phyloP scores from a whole-genome alignment of 2,797 vertebrate species.

The Rhincodon typus region DNA sequence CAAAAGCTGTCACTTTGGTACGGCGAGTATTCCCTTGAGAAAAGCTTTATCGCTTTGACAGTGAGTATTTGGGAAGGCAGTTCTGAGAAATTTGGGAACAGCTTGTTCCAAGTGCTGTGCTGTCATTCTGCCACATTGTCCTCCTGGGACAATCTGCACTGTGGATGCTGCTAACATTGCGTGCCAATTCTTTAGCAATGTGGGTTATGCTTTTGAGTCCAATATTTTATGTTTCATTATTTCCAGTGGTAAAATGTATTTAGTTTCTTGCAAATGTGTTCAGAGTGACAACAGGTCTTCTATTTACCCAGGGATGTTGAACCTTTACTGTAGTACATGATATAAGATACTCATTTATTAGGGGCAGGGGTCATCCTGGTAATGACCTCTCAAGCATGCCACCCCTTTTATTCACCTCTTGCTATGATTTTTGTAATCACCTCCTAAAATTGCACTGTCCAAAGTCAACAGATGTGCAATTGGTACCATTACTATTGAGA shows the following conservation, averaged over 20 bases:
- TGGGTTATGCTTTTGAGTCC: background rate
- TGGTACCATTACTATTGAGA: no score
- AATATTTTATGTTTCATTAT: conserved; percentile 24
- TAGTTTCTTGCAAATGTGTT: background rate
- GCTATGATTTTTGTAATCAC: background rate
- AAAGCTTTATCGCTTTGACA: background rate
- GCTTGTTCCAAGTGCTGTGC: background rate
- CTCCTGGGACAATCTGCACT: background rate
- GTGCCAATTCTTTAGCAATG: conserved; percentile 19
- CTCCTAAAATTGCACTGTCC: background rate
- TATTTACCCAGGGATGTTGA: background rate
- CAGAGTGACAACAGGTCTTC: background rate
- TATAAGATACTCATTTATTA: no score
- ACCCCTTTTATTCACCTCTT: background rate
- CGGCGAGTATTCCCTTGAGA: background rate
- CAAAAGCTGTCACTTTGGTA: conserved; percentile 6
- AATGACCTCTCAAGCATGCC: background rate
- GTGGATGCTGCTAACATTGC: background rate
- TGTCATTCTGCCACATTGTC: background rate
- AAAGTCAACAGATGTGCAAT: background rate
- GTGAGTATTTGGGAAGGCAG: background rate
- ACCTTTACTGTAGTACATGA: rapidly evolving
- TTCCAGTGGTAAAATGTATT: background rate
- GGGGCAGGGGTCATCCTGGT: no score
- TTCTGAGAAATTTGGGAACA: background rate